Conservation (phyloP, 2,888 invertebrate genomes). For the Parnassius apollo region DNA sequence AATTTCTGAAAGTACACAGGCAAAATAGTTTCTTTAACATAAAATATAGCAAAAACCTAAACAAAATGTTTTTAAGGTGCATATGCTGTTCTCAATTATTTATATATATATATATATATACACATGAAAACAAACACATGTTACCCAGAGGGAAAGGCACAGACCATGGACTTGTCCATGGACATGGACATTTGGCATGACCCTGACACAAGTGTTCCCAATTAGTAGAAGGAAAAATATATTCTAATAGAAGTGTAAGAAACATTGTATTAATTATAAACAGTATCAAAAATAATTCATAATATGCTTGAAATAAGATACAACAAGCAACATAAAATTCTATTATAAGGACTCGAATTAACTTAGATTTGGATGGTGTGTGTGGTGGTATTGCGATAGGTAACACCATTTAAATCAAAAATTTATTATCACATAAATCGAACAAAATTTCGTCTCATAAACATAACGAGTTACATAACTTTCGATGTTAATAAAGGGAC, state of each 20-base stretch:
- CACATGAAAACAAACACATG: too few relatives aligned
- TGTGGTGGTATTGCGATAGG: too few relatives aligned
- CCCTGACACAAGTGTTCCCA: slow-evolving; percentile 13
- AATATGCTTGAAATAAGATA: neutral
- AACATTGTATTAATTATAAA: neutral
- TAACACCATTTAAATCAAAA: neutral
- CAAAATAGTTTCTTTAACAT: too few relatives aligned
- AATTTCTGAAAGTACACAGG: slow-evolving; percentile 65
- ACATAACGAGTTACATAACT: slow-evolving; percentile 26
- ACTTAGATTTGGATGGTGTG: neutral
- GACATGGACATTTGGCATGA: too few relatives aligned
- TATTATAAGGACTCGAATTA: slow-evolving; percentile 1
- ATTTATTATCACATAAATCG: slow-evolving; percentile 8
- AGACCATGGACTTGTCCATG: too few relatives aligned
- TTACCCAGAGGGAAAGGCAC: too few relatives aligned
- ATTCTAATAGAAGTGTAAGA: neutral
- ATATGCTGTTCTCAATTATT: too few relatives aligned
- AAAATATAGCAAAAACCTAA: too few relatives aligned
- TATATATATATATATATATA: too few relatives aligned
- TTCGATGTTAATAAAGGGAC: slow-evolving; percentile 21
- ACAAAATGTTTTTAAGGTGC: too few relatives aligned
- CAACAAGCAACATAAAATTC: slow-evolving; percentile 1
- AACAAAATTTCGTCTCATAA: slow-evolving; percentile 5
- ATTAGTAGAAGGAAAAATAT: too few relatives aligned
- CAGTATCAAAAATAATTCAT: neutral